Conservation (phyloP, 2,113 vertebrate species). For the Antechinus flavipes region DNA sequence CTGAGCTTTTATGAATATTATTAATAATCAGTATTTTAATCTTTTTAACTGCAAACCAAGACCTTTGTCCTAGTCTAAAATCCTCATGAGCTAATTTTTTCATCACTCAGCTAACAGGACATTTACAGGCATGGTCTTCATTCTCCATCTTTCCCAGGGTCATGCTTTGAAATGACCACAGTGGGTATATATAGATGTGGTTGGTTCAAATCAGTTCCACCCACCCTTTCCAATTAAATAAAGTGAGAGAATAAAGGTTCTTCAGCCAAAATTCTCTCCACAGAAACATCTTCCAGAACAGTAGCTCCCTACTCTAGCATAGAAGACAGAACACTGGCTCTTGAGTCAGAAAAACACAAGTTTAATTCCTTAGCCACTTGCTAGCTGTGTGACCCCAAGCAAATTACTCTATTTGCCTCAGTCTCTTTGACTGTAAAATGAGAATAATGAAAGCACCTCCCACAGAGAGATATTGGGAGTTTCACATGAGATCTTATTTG, state of each 20-base stretch:
- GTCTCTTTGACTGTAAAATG: neutral
- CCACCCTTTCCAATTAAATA: neutral
- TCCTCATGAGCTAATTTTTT: neutral
- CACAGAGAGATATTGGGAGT: neutral
- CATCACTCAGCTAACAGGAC: neutral
- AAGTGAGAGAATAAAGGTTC: neutral
- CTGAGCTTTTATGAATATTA: neutral
- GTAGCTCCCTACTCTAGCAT: neutral
- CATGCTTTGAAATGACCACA: neutral
- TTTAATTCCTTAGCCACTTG: neutral
- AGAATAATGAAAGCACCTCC: neutral
- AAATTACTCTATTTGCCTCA: neutral
- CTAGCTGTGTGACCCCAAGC: neutral
- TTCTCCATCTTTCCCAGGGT: neutral
- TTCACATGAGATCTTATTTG: neutral
- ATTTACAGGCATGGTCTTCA: neutral
- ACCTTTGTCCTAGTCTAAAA: neutral
- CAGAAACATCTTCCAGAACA: neutral
- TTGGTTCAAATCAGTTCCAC: neutral
- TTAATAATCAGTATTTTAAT: neutral
- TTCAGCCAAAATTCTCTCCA: neutral
- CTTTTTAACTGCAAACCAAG: neutral
- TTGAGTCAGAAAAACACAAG: too few species aligned
- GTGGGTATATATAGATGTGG: neutral
- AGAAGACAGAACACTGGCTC: neutral